Evolutionary conservation across 1,140 invertebrate species (phyloP), one percentile per base, ranked within the genome.

Genomic region (Euwallacea similis): DNA sequence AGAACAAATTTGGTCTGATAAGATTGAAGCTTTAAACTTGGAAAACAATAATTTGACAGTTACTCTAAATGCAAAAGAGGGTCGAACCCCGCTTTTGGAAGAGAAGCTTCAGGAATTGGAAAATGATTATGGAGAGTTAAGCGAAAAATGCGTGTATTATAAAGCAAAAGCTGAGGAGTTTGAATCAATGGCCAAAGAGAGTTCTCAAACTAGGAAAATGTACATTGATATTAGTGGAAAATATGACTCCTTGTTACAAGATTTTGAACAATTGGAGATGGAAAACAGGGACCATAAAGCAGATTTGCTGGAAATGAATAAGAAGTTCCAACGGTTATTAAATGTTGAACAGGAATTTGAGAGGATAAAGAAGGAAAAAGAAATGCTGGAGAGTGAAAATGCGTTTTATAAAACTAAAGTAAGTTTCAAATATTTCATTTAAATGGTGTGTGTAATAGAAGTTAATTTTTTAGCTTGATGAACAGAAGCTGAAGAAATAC

Each of bases 211-310:
- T 21, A 69, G 75, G 46, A 78, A 76, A 64, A 80, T 78, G 61
- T 81, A 80, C 55, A 80, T 80, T 41, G 79, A 80, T 15, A 74
- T 78, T 15, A 79, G 76, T 68, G 76, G 76, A 7, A 80, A 79
- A 65, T 80, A 78, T 64, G 78, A 80, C 72, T 60, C 74, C 9
- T 66, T 81, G 43, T 71, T 75, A n/a, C 74, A 76, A 55, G 74
- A 79, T 46, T 77, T 71, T 63, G 76, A 80, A 54, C 42, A 33
- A 16, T 16, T 76, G 33, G 68, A 74, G 59, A 42, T 58, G 43
- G 64, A 72, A 56, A 74, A 74, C 60, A 13, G 9, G 13, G 44
- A 62, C 11, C 9, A 71, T 11, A 56, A 66, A 6, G 42, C 15
- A 41, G 47, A 70, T 46, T 11, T 72, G 53, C 42, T 11, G 7